A percentile compares a stretch with the other conserved stretches of the same genome.
These are phyloP conservation scores for Drosophila pseudoananassae DNA, from an alignment of 1,140 invertebrate genomes.

Conservation along the genomic window DNA sequence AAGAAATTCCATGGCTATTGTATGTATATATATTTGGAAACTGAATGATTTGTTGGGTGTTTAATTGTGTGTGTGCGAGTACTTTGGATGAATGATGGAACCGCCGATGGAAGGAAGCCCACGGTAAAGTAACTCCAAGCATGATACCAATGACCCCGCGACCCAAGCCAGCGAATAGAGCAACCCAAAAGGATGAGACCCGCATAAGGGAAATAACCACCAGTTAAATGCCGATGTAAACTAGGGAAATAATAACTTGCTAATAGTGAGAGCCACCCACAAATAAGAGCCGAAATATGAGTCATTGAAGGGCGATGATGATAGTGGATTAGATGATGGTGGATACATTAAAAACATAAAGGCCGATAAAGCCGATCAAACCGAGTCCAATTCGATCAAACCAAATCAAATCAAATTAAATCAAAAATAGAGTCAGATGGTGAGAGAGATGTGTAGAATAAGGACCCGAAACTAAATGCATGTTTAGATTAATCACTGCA, in stretches of 20 bases:
- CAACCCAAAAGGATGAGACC: constrained; percentile 15
- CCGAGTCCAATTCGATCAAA: constrained; percentile 19
- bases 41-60: constrained; percentile 53
- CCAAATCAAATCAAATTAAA: constrained; percentile 33
- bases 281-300: constrained; percentile 15
- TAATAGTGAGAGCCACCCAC: constrained; percentile 32
- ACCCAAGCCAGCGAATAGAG: constrained; percentile 14
- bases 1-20: constrained; percentile 85
- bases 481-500: constrained; percentile 63
- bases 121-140: constrained; percentile 37
- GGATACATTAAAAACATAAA: constrained; percentile 62
- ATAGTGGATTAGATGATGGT: constrained; percentile 12
- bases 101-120: constrained; percentile 38
- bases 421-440: constrained; percentile 35
- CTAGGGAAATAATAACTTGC: constrained; percentile 30
- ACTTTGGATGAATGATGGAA: constrained; percentile 36
- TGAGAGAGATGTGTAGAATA: constrained; percentile 38
- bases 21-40: constrained; percentile 80
- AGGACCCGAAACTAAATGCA: constrained; percentile 63
- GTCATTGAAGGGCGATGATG: constrained; percentile 17
- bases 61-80: constrained; percentile 24
- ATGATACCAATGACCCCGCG: constrained; percentile 27
- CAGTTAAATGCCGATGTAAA: constrained; percentile 33
- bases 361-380: constrained; percentile 40
- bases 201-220: constrained; percentile 15